Evolutionary conservation across 1,140 invertebrate species (phyloP), one percentile per base, ranked within the genome.

Genomic region (Chrysomallon squamiferum): DNA sequence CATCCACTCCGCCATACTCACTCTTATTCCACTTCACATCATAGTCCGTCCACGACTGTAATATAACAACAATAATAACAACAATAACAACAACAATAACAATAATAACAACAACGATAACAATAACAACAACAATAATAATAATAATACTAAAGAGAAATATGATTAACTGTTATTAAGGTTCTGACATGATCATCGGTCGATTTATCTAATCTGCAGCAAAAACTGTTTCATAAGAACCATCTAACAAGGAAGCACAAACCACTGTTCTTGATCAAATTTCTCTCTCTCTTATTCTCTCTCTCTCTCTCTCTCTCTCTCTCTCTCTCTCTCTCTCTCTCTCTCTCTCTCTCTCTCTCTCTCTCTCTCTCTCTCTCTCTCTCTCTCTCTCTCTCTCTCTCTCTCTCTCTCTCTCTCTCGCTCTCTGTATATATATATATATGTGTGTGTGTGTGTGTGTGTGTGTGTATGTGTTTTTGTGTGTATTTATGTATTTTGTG

Each of bases 41-140:
- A 50, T 73, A 72, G 66, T 86, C 83, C 7, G 59, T 59, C 84
- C 84, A 86, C 18, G 69, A 65, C 83, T 86, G 66, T 49, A 76
- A 68, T n/a, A 32, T 47, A 11, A 70, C n/a, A 60, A 61, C 35
- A 15, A 38, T 15, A n/a, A n/a, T n/a, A n/a, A n/a, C n/a, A n/a
- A n/a, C n/a, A 7, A 30, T 30, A 30, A 7, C n/a, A 7, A 30
- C 9, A 30, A 58, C 5, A 29, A 58, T n/a, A 58, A 58, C 25
- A 58, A 30, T n/a, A 58, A 27, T 13, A 11, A 58, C 25, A 35
- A 11, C 27, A 35, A 29, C 27, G 20, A 29, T 4, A 58, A 58
- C 6, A 58, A 30, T 4, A n/a, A 7, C 5, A 7, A 13, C 25
- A 30, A 7, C 5, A 7, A 5, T 7, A n/a, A n/a, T n/a, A n/a